Base-by-base conservation (phyloP, 2,888 invertebrate genomes). In the Drosophila neonasuta region DNA sequence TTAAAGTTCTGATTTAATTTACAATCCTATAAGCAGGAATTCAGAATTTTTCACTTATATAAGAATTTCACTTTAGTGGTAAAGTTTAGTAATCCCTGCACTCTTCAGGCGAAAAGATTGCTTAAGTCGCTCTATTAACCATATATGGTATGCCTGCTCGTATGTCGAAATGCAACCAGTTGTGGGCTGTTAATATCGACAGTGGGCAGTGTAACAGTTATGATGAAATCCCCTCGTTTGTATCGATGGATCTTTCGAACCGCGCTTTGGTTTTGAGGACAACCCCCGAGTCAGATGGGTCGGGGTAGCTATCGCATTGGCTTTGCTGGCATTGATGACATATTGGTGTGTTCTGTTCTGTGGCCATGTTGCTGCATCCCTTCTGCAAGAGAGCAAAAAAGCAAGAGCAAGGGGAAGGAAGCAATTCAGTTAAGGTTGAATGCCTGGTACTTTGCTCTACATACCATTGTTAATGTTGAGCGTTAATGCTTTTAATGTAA, bases 401-500 rank as follows among this genome's bases (percentile, higher is more conserved):
- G 5, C 5, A 24, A 24, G 6, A 4, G 50, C 15, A 20, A 24
- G 17, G 20, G 51, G 45, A 11, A 36, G 45, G 36, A 49, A 49
- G 11, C 39, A 39, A 6, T 13, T 15, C 15, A 10, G 9, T 42
- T 13, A 11, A 15, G 41, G 63, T 56, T 57, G 54, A 48, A 42
- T 60, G 42, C 45, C 67, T 72, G 80, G 74, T 77, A 71, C 66
- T 85, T 60, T 79, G 81, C 79, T 78, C 86, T 80, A 87, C 78
- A 82, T 80, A 75, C 74, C 80, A 84, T 82, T 54, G 54, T 54
- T 79, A 81, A 84, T 84, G 76, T 44, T 36, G 62, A 60, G 60
- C 74, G 74, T 84, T 84, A 87, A 86, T 83, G 80, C 87, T 85
- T 85, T 86, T 85, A 85, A 85, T 85, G 87, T 81, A 86, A 86